Conservation (phyloP, 2,888 invertebrate species). For the Archaeoteleia sp. region DNA sequence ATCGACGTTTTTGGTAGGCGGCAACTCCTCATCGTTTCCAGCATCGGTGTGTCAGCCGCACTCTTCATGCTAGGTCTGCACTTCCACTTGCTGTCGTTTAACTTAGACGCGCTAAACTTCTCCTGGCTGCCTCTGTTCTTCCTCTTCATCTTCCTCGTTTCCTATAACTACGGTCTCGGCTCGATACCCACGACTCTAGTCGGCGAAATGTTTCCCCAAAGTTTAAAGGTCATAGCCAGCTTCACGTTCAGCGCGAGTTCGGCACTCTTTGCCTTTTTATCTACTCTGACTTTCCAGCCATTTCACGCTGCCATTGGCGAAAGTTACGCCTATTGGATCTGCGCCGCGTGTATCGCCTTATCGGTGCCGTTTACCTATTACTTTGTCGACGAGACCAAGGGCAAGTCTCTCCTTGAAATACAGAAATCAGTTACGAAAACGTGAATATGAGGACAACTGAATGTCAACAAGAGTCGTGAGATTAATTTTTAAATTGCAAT, state of each 20-base stretch:
- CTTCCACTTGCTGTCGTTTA: slow-evolving; percentile 61
- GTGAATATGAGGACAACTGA: too few species aligned
- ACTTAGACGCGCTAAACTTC: slow-evolving; percentile 41
- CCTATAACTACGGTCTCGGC: slow-evolving; percentile 61
- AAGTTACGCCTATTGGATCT: slow-evolving; percentile 67
- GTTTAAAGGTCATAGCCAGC: slow-evolving; percentile 65
- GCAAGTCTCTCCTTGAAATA: slow-evolving; percentile 66
- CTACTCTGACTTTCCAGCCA: slow-evolving; percentile 64
- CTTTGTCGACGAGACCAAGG: slow-evolving; percentile 66
- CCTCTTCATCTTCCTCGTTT: slow-evolving; percentile 60
- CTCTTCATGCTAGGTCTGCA: slow-evolving; percentile 64
- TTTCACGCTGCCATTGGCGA: slow-evolving; percentile 63
- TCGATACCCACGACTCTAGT: slow-evolving; percentile 66
- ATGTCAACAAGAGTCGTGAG: too few species aligned
- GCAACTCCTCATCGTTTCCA: slow-evolving; percentile 74
- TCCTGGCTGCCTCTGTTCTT: slow-evolving; percentile 65
- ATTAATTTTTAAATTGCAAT: too few species aligned
- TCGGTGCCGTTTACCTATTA: slow-evolving; percentile 62
- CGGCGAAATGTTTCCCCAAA: slow-evolving; percentile 69
- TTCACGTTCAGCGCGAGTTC: slow-evolving; percentile 59
- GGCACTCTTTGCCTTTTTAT: slow-evolving; percentile 62
- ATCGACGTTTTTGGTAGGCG: slow-evolving; percentile 77
- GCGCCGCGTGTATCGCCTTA: slow-evolving; percentile 55
- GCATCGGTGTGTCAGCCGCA: slow-evolving; percentile 68
- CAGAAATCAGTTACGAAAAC: slow-evolving; percentile 56